Conservation (phyloP, 2,888 invertebrate species). For the Ophion ventricosus region DNA sequence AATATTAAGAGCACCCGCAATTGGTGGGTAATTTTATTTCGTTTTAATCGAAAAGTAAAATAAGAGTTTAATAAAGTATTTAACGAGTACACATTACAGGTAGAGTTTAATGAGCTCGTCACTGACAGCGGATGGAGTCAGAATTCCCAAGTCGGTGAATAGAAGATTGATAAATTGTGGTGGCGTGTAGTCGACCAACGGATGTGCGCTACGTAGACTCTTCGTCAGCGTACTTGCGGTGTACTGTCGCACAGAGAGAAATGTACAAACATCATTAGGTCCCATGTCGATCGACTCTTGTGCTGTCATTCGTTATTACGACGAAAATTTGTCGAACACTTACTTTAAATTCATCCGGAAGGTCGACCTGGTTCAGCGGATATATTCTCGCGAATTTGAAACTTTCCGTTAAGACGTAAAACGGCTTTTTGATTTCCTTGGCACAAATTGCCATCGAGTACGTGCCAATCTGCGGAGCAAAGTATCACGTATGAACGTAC, state of each 20-base stretch:
- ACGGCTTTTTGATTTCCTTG: conserved; percentile 95
- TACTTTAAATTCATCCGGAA: conserved; percentile 95
- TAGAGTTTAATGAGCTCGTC: conserved; percentile 99
- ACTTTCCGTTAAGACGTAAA: conserved; percentile 98
- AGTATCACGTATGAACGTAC: neutral
- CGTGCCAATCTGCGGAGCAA: conserved; percentile 89
- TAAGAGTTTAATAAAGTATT: conserved; percentile 30
- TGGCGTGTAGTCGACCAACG: conserved; percentile 98
- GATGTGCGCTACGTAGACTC: conserved; percentile 88
- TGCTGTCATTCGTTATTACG: neutral
- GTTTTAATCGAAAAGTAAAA: conserved; percentile 26
- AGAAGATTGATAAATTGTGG: conserved; percentile 96
- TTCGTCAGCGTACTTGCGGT: conserved; percentile 83
- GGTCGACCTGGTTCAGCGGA: conserved; percentile 95
- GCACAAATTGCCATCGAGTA: conserved; percentile 94
- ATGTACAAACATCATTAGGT: conserved; percentile 61
- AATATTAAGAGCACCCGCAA: neutral
- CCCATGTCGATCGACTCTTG: neutral
- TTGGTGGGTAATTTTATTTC: neutral
- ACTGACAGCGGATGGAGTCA: conserved; percentile 98
- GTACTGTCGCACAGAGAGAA: conserved; percentile 83
- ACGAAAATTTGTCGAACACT: conserved; percentile 66
- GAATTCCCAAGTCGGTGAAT: conserved; percentile 97
- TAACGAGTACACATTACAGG: conserved; percentile 85
- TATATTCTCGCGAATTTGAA: conserved; percentile 98